Conservation (phyloP, 2,113 vertebrate species). For the Galemys pyrenaicus region DNA sequence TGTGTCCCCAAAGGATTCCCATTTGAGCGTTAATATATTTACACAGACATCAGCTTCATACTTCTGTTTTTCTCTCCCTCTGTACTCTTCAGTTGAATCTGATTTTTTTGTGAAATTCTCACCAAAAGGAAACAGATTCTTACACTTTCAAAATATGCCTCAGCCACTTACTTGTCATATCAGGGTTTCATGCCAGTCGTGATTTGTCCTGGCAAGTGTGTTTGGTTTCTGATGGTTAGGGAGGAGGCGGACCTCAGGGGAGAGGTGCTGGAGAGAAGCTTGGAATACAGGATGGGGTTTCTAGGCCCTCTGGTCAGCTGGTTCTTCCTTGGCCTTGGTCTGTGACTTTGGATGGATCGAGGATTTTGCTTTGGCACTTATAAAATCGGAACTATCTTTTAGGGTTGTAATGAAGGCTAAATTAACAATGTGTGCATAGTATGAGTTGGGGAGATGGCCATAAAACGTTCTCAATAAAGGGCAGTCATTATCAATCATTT, state of each 20-base stretch:
- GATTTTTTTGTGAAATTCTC: slow-evolving; percentile 27
- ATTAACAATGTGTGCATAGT: neutral
- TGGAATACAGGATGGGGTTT: neutral
- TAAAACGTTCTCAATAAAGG: neutral
- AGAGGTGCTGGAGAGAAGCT: neutral
- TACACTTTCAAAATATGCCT: neutral
- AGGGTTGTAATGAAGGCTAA: neutral
- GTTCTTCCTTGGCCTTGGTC: neutral
- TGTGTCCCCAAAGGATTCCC: neutral
- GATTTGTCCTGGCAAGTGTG: neutral
- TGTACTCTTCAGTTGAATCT: slow-evolving; percentile 47
- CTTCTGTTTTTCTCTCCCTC: neutral
- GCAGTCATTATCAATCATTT: neutral
- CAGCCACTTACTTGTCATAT: neutral
- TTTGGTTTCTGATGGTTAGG: neutral
- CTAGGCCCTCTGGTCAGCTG: neutral
- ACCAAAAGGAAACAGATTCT: slow-evolving; percentile 25
- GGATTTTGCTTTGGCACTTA: neutral
- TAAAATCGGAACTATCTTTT: neutral
- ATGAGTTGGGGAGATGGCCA: neutral
- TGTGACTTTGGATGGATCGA: neutral
- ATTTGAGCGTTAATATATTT: neutral
- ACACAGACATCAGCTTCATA: neutral
- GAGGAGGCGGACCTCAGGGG: neutral
- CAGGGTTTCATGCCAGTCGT: neutral